A percentile compares a stretch with the other conserved stretches of the same genome.
Evolutionary conservation across 2,797 vertebrate species (phyloP).

Genomic region (Semotilus atromaculatus): DNA sequence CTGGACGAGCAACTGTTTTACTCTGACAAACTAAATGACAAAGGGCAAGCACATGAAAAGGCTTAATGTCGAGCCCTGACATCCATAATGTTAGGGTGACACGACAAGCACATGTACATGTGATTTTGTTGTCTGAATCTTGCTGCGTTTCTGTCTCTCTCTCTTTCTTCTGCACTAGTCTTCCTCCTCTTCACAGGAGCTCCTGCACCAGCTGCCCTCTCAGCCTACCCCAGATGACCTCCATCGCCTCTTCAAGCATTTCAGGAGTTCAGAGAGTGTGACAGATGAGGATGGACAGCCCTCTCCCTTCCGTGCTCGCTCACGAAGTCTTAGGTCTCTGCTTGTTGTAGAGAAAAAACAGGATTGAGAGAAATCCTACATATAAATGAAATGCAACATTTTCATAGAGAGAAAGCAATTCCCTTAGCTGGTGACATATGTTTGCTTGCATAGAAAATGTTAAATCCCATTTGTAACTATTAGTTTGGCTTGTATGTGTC

Average conservation of each 20-base stretch:
- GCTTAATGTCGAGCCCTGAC: too few relatives aligned
- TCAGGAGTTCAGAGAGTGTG: slow-evolving; percentile 94
- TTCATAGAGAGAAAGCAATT: not conserved
- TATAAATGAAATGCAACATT: not conserved
- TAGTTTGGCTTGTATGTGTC: not conserved
- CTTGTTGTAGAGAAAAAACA: not conserved
- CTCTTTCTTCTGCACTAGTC: slow-evolving; percentile 50
- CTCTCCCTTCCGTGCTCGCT: slow-evolving; percentile 86
- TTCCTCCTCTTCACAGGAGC: slow-evolving; percentile 96
- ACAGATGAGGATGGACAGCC: slow-evolving; percentile 88
- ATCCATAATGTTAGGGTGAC: not conserved
- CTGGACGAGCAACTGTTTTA: too few relatives aligned
- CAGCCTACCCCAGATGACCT: slow-evolving; percentile 97
- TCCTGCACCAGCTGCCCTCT: slow-evolving; percentile 96
- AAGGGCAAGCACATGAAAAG: too few relatives aligned
- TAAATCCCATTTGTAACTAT: not conserved
- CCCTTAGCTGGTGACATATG: not conserved
- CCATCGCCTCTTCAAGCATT: slow-evolving; percentile 96
- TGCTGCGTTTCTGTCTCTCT: not conserved
- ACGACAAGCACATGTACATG: not conserved
- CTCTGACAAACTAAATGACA: too few relatives aligned
- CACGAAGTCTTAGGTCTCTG: slow-evolving; percentile 92
- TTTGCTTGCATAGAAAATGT: not conserved
- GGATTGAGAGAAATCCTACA: not conserved
- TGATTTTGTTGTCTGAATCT: slow-evolving; percentile 1